These are phyloP conservation scores for Malurus leucopterus DNA, from an alignment of 2,797 vertebrate species.

Conservation along the genomic window DNA sequence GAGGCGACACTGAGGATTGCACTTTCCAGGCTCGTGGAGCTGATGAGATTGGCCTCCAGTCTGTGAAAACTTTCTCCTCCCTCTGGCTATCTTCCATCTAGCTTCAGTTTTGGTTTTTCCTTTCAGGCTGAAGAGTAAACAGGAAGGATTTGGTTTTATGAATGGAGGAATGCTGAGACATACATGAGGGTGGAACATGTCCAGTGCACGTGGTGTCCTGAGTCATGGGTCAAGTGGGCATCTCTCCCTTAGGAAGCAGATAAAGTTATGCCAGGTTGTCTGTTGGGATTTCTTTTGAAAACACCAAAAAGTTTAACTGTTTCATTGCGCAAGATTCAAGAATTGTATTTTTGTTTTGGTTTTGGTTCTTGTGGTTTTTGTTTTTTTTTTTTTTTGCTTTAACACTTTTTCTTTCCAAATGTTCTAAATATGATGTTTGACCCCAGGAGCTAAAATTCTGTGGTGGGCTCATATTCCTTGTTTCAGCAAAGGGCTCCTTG, in stretches of 20 bases:
- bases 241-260: conserved; percentile 49
- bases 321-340: conserved; percentile 45
- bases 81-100: conserved; percentile 53
- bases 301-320: conserved; percentile 68
- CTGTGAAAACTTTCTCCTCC: conserved; percentile 62
- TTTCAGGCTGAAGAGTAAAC: conserved; percentile 70
- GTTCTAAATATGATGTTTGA: conserved; percentile 59
- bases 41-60: conserved; percentile 48
- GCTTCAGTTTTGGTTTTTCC: conserved; percentile 57
- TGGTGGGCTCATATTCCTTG: background rate
- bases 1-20: conserved; percentile 86
- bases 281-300: conserved; percentile 63
- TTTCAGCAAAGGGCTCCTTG: conserved; percentile 47
- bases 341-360: conserved; percentile 23
- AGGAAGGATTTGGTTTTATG: conserved; percentile 57
- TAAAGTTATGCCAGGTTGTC: conserved; percentile 52
- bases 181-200: conserved; percentile 29
- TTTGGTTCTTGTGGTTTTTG: background rate
- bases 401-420: conserved; percentile 41
- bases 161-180: conserved; percentile 56
- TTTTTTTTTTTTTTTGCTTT: background rate
- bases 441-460: conserved; percentile 7
- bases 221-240: conserved; percentile 40
- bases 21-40: conserved; percentile 35
- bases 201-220: conserved; percentile 34